Base-by-base conservation (phyloP, 2,888 invertebrate species). In the Euplagia quadripunctaria region DNA sequence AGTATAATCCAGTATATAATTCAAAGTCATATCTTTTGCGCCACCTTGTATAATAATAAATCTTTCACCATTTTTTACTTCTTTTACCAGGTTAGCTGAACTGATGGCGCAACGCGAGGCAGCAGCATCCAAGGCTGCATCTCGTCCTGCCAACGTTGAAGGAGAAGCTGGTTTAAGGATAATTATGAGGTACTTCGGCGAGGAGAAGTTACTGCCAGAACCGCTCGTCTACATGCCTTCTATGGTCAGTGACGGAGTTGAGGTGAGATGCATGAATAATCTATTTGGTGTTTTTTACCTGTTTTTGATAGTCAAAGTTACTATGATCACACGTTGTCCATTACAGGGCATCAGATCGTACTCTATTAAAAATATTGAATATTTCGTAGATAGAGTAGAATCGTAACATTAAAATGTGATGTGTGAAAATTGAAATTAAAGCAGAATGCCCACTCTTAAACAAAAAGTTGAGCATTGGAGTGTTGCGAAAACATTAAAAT, bases 131-230 rank as follows among this genome's bases (percentile, higher is more conserved):
- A 92, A 94, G 0, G 87, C 92, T 0, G 90, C 92, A 0, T 73
- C 88, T 0, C 88, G 88, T 4, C 85, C 88, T 0, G 79, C 52
- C 0, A 85, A 82, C 0, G 70, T 79, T 0, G 93, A 94, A 5
- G 92, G 88, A 0, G 83, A 89, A 0, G 87, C 92, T 5, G 97
- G 97, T 31, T 93, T 97, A 78, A 94, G 96, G 51, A 93, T 97
- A 16, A 89, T 97, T 7, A 87, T 97, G 81, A 95, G 97, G 79
- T 96, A 97, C 88, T 94, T 97, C 64, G 97, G 97, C 0, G 97
- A 97, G 41, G 97, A 97, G 88, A 87, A 94, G 1, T 82, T 92
- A 41, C 96, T 96, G 1, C 92, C 95, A 1, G 95, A 97, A 74
- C 96, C 96, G 0, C 87, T 97, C 41, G 84, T 97, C 8, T 94